phyloP scores from a whole-genome alignment of 2,113 vertebrate species.

The Notechis scutatus region DNA sequence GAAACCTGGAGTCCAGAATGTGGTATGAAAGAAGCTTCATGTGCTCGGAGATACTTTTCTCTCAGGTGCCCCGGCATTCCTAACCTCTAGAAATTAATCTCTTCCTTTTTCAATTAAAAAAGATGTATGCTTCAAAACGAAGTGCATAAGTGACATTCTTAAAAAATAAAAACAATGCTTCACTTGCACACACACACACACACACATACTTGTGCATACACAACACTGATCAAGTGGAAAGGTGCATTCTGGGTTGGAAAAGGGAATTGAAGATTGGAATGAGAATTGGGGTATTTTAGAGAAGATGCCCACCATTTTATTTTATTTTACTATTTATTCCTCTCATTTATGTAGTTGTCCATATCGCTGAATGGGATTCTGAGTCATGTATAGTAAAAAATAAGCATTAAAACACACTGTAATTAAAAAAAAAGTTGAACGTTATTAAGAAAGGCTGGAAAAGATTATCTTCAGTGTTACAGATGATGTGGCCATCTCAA shows the following conservation, averaged over 20 bases:
- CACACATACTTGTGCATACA: neutral
- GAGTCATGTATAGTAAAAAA: neutral
- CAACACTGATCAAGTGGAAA: neutral
- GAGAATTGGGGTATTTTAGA: neutral
- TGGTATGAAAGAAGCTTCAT: neutral
- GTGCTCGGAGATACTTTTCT: neutral
- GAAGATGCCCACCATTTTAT: neutral
- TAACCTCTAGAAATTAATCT: neutral
- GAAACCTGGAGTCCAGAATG: neutral
- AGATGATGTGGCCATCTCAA: neutral
- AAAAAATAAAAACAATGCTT: neutral
- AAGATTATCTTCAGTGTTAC: neutral
- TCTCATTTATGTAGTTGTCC: neutral
- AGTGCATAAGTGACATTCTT: neutral
- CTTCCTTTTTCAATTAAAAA: neutral
- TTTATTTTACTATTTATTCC: neutral
- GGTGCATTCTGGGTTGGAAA: neutral
- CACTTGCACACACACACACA: neutral
- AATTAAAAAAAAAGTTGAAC: neutral
- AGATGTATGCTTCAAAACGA: neutral
- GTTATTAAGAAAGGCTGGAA: neutral
- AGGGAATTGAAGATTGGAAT: neutral
- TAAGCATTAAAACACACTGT: neutral
- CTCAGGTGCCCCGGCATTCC: neutral
- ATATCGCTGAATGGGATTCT: neutral